Evolutionary conservation across 2,888 invertebrate species (phyloP), one percentile per base, ranked within the genome.

Genomic region (Pecten maximus): DNA sequence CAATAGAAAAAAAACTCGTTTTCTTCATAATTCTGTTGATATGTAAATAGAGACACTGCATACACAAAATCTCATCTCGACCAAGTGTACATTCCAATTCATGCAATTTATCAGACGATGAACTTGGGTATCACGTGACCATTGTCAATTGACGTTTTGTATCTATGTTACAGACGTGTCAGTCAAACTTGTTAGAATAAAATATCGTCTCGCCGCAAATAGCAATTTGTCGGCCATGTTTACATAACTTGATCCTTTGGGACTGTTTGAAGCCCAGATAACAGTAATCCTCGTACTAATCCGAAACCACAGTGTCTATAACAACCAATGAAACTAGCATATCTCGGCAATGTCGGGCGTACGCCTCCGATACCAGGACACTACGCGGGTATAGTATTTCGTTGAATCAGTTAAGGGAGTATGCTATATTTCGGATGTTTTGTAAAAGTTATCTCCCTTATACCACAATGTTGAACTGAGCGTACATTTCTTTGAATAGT

Each of bases 171-270:
- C 74, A 12, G 35, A 74, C 74, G 19, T 74, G 74, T 74, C 74
- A 74, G 6, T 74, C 35, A 74, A 74, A 74, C 74, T 28, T 28
- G 28, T 74, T 35, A 74, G 74, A 74, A 74, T 35, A 6, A 74
- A 28, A 74, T 74, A 74, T 35, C 35, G 35, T 74, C 74, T 28
- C 74, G 35, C 74, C 74, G 23, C 74, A 74, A 74, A 74, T 28
- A 35, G 74, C 15, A 74, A 74, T 74, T 74, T 74, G 74, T 74
- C 74, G 74, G 74, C 8, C 28, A 74, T 74, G 74, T 74, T 74
- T 74, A 74, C 74, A 28, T 74, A 74, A 74, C 74, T 74, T 23
- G 74, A 74, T 74, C 74, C 74, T 23, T 74, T 74, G 28, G 28
- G 35, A 15, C 35, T 35, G 74, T 74, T 74, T 74, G 74, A 74